Base-by-base conservation (phyloP, 2,888 invertebrate genomes). In the Cataglyphis albicans region DNA sequence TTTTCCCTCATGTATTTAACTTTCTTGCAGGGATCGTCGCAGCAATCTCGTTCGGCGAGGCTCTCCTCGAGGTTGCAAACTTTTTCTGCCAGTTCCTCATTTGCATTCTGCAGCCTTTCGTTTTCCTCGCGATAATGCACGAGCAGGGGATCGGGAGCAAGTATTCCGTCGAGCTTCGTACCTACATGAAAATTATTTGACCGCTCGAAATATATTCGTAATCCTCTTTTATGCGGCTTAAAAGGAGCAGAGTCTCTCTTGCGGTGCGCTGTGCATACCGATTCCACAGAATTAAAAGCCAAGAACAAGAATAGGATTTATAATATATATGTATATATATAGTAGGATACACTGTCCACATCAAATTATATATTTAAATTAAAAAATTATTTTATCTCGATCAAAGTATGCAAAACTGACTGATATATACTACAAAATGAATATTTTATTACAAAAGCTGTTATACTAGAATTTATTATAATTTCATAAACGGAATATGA, bases 141-240 rank as follows among this genome's bases (percentile, higher is more conserved):
- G 12, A 93, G 63, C 84, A 94, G 85, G 0, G 94, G 94, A 88
- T 94, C 94, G 1, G 92, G 88, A 83, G 90, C 90, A 74, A 91
- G 84, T 44, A 90, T 88, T 41, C 90, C 90, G 32, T 93, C 90
- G 65, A 88, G 84, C 61, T 92, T 90, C 38, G 90, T 87, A 74
- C 93, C 93, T 93, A 75, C 73, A 83, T 59, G 38, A 59, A 83
- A 85, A 80, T 82, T 65, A 81, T 68, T 81, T 84, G 75, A 86
- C 75, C 81, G 84, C 68, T 67, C 72, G 80, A 76, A 86, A 80
- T 68, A 75, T 70, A 59, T 59, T 78, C 35, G 41, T 21, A 44
- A 67, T n/a, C 41, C 41, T 32, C 57, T 32, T 68, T 35, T 68
- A 59, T 59, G 32, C 6, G 7, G 41, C 15, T n/a, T n/a, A 7